A percentile compares a stretch with the other conserved stretches of the same genome.
These are phyloP conservation scores for Sander vitreus DNA, from an alignment of 2,113 vertebrate species.

Conservation along the genomic window DNA sequence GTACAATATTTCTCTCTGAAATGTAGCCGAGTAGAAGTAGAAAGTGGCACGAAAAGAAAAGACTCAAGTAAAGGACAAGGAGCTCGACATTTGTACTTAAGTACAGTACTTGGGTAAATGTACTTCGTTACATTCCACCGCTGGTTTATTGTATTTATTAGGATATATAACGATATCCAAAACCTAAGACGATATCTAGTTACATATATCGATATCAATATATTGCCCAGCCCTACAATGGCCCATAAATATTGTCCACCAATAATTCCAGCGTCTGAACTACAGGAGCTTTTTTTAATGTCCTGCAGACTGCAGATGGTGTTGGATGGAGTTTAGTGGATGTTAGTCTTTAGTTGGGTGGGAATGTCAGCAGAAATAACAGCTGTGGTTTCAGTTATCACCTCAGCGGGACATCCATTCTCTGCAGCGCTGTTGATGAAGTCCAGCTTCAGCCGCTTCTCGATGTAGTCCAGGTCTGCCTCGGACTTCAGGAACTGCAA, in stretches of 20 bases:
- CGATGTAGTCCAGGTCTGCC: constrained; percentile 93
- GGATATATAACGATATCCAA: too few relatives aligned
- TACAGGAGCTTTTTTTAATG: not conserved
- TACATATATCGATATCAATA: too few relatives aligned
- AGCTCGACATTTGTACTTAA: too few relatives aligned
- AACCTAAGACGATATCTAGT: too few relatives aligned
- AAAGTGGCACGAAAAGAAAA: too few relatives aligned
- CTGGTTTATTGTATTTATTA: too few relatives aligned
- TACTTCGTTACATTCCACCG: too few relatives aligned
- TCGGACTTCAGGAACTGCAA: constrained; percentile 96
- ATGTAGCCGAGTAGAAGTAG: too few relatives aligned
- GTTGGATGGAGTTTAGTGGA: not conserved
- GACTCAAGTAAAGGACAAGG: too few relatives aligned
- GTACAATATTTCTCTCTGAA: too few relatives aligned
- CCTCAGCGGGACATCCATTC: constrained; percentile 82
- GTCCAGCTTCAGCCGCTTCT: constrained; percentile 91
- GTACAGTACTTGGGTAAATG: too few relatives aligned
- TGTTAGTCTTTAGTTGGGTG: not conserved
- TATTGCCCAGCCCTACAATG: not conserved
- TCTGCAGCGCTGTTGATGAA: constrained; percentile 85
- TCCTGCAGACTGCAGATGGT: not conserved
- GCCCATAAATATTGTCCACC: not conserved
- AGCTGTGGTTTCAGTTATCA: constrained; percentile 49
- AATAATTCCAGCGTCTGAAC: too few relatives aligned
- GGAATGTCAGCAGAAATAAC: not conserved